phyloP scores from a whole-genome alignment of 2,797 vertebrate species.

The Sebastes flavidus region DNA sequence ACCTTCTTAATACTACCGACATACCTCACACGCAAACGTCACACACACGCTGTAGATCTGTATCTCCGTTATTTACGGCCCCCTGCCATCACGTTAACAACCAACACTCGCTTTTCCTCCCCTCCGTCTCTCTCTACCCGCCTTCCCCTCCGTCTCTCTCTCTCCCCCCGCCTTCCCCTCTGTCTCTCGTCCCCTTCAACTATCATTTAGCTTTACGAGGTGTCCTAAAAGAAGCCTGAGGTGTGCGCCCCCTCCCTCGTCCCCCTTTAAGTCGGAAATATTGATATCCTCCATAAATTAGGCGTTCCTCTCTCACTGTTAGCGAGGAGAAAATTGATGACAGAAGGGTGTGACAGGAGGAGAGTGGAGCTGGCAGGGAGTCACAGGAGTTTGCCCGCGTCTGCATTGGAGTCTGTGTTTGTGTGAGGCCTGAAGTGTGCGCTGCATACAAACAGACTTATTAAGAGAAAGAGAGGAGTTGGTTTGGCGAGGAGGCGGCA shows the following conservation, averaged over 20 bases:
- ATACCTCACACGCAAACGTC: slow-evolving; percentile 31
- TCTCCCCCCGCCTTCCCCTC: neutral
- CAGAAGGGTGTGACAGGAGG: slow-evolving; percentile 89
- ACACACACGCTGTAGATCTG: slow-evolving; percentile 52
- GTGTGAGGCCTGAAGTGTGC: slow-evolving; percentile 54
- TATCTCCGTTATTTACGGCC: slow-evolving; percentile 88
- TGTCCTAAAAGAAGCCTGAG: slow-evolving; percentile 90
- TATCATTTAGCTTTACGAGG: slow-evolving; percentile 97
- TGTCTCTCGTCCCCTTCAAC: slow-evolving; percentile 82
- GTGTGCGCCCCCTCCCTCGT: slow-evolving; percentile 81
- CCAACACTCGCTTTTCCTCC: slow-evolving; percentile 82
- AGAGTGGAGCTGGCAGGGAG: slow-evolving; percentile 56
- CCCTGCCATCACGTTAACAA: slow-evolving; percentile 86
- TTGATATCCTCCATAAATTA: slow-evolving; percentile 91
- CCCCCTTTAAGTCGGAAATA: slow-evolving; percentile 89
- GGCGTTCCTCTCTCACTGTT: slow-evolving; percentile 80
- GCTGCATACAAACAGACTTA: slow-evolving; percentile 53
- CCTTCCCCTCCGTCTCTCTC: neutral
- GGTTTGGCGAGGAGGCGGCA: slow-evolving; percentile 23
- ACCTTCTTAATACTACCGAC: slow-evolving; percentile 55
- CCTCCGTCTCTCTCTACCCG: neutral
- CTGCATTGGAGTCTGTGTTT: slow-evolving; percentile 38
- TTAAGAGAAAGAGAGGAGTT: slow-evolving; percentile 38
- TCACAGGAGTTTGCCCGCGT: slow-evolving; percentile 32
- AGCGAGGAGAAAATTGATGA: slow-evolving; percentile 89